A percentile compares a stretch with the other conserved stretches of the same genome.
These are phyloP conservation scores for Ophiothrix spiculata DNA, from an alignment of 35 echinoderm and acorn worm species.

Conservation along the genomic window DNA sequence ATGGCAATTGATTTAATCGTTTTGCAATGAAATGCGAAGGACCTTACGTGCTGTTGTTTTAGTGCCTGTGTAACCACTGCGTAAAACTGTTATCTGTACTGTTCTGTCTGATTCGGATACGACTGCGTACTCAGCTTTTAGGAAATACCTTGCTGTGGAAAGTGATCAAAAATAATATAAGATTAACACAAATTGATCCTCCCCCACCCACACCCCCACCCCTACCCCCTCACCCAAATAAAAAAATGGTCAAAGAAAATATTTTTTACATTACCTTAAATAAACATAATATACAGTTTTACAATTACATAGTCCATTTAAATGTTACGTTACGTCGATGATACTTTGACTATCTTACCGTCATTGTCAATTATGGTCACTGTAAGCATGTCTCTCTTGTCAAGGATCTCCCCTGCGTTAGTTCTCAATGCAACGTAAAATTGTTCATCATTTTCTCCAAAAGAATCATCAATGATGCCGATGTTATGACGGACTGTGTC, in stretches of 20 bases:
- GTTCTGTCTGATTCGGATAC: neutral
- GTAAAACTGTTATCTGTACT: neutral
- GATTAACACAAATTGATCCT: neutral
- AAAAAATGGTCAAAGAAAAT: too few species aligned
- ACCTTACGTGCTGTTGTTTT: neutral
- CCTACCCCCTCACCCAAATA: neutral
- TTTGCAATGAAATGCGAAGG: too few species aligned
- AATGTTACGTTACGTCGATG: too few species aligned
- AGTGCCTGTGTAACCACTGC: neutral
- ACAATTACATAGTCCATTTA: too few species aligned
- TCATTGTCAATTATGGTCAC: neutral
- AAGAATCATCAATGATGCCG: neutral
- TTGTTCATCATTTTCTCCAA: neutral
- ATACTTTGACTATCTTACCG: too few species aligned
- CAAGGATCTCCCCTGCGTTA: neutral
- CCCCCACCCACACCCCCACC: neutral
- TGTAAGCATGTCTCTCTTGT: neutral
- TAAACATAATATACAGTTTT: too few species aligned
- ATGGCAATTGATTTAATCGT: too few species aligned
- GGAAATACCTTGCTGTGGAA: neutral
- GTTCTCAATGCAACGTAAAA: neutral
- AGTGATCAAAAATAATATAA: neutral
- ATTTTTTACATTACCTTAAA: too few species aligned
- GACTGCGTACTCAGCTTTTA: neutral
- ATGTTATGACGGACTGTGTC: neutral